Evolutionary conservation across 1,140 invertebrate genomes (phyloP).

Genomic region (Drosophila novamexicana): DNA sequence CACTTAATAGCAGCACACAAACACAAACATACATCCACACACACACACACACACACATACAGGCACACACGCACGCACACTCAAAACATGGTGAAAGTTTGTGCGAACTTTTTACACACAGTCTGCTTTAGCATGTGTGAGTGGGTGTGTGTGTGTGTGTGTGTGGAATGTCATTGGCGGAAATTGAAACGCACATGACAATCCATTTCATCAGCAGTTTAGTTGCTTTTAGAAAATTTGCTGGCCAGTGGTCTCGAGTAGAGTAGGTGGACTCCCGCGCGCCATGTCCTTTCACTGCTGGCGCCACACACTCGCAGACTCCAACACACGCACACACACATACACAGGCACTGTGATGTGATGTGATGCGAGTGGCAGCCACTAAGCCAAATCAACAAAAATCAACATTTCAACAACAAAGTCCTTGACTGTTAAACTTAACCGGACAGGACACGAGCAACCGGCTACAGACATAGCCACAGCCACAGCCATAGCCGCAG

Average conservation of each 20-base stretch:
- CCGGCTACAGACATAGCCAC: background rate
- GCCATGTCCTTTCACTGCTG: constrained; percentile 32
- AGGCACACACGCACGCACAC: constrained; percentile 22
- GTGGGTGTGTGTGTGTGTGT: constrained; percentile 30
- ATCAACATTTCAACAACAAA: constrained; percentile 82
- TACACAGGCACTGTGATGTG: constrained; percentile 25
- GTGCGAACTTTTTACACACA: constrained; percentile 69
- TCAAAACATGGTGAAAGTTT: constrained; percentile 68
- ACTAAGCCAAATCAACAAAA: constrained; percentile 82
- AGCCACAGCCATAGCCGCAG: constrained; percentile 3
- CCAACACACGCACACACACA: constrained; percentile 5
- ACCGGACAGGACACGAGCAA: constrained; percentile 55
- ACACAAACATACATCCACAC: constrained; percentile 9
- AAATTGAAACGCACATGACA: constrained; percentile 84
- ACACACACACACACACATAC: constrained; percentile 9
- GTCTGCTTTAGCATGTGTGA: constrained; percentile 10
- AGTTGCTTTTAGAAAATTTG: constrained; percentile 77
- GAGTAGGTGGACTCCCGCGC: constrained; percentile 6
- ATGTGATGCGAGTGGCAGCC: constrained; percentile 72
- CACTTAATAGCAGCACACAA: constrained; percentile 60
- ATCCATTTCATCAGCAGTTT: constrained; percentile 84
- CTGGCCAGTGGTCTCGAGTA: constrained; percentile 23
- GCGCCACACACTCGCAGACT: constrained; percentile 32
- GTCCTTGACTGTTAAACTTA: constrained; percentile 82
- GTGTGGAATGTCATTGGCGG: constrained; percentile 76